These are phyloP conservation scores for Chelon auratus DNA, from an alignment of 2,797 vertebrate genomes.

Conservation along the genomic window DNA sequence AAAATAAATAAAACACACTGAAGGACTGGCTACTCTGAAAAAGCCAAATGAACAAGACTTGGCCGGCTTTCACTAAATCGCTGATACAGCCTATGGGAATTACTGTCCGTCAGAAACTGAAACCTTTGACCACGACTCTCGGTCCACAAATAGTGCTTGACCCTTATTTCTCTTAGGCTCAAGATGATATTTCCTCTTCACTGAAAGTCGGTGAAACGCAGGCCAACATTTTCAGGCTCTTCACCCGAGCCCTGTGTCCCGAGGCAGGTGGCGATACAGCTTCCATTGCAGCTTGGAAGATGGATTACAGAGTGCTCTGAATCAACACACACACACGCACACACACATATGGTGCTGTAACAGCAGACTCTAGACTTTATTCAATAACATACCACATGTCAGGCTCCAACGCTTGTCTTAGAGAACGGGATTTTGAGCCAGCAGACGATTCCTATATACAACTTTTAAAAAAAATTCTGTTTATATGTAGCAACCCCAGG, in stretches of 20 bases:
- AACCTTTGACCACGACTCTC: conserved; percentile 67
- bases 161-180: conserved; percentile 64
- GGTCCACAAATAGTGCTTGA: conserved; percentile 68
- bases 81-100: conserved; percentile 74
- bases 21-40: conserved; percentile 47
- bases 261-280: conserved; percentile 50
- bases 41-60: conserved; percentile 63
- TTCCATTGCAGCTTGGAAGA: conserved; percentile 36
- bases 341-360: conserved; percentile 4
- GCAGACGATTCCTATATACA: not conserved
- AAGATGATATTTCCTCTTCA: conserved; percentile 44
- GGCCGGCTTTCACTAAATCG: conserved; percentile 59
- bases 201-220: conserved; percentile 47
- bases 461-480: too few relatives aligned
- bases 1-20: conserved; percentile 32
- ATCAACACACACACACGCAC: conserved; percentile 13
- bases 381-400: conserved; percentile 20
- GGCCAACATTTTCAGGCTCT: conserved; percentile 44
- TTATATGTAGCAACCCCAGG: not conserved
- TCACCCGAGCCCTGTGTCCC: conserved; percentile 41
- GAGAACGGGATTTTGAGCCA: not conserved
- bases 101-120: conserved; percentile 68
- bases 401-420: conserved; percentile 10
- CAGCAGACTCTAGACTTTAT: conserved; percentile 6
- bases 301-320: conserved; percentile 32